These are phyloP conservation scores for Symphodus melops DNA, from an alignment of 2,113 vertebrate species.

Conservation along the genomic window DNA sequence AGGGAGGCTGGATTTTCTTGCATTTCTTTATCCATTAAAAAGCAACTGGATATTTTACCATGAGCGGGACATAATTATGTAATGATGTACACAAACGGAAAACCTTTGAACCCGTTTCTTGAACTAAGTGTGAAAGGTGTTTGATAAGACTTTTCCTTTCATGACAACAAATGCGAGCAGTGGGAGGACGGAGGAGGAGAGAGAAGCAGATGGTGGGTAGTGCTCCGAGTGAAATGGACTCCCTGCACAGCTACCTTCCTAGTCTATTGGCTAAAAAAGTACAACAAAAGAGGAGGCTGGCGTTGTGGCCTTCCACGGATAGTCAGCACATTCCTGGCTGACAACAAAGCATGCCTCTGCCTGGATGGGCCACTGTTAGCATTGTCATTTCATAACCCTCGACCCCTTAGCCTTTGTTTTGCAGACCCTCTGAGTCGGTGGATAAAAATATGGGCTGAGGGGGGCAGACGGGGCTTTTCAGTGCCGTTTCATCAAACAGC, in stretches of 20 bases:
- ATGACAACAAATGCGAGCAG: conserved; percentile 45
- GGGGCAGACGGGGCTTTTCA: conserved; percentile 62
- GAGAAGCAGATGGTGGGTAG: conserved; percentile 5
- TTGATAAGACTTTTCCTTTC: conserved; percentile 55
- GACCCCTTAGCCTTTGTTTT: conserved; percentile 65
- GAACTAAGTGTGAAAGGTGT: conserved; percentile 52
- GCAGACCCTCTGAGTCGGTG: conserved; percentile 55
- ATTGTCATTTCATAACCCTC: conserved; percentile 77
- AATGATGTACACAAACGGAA: conserved; percentile 64
- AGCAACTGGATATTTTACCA: neutral
- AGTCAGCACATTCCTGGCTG: conserved; percentile 84
- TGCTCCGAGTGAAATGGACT: conserved; percentile 25
- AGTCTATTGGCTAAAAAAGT: conserved; percentile 57
- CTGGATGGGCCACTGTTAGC: conserved; percentile 66
- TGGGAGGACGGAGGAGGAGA: conserved; percentile 20
- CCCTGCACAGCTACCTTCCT: conserved; percentile 39
- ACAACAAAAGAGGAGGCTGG: conserved; percentile 71
- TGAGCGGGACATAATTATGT: conserved; percentile 49
- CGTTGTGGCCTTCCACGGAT: conserved; percentile 68
- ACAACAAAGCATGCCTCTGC: conserved; percentile 80
- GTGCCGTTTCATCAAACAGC: conserved; percentile 51
- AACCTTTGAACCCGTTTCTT: conserved; percentile 67
- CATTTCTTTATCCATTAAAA: too few relatives aligned
- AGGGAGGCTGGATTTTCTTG: conserved; percentile 2
- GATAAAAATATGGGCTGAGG: conserved; percentile 64